These are phyloP conservation scores for Montipora efflorescens DNA, from an alignment of 64 coral and sea anemone genomes.

Conservation along the genomic window DNA sequence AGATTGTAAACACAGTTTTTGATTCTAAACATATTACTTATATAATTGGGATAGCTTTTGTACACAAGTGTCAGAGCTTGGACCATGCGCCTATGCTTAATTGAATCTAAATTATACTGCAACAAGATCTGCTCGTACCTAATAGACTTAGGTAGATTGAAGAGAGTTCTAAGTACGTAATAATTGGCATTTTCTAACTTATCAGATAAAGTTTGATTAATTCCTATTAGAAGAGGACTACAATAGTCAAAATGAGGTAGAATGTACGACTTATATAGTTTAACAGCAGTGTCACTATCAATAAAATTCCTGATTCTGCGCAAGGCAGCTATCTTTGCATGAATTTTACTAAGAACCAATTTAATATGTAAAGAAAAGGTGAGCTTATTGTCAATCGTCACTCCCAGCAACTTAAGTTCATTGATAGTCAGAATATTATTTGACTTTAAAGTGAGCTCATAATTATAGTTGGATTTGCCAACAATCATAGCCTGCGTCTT, in stretches of 20 bases:
- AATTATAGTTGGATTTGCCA: conserved; percentile 18
- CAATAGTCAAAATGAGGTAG: conserved; percentile 21
- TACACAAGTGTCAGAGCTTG: too few species aligned
- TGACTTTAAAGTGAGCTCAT: background rate
- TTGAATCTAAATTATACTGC: too few species aligned
- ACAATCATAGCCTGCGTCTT: conserved; percentile 11
- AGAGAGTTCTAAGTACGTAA: too few species aligned
- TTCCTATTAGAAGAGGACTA: conserved; percentile 19
- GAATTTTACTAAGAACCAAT: conserved; percentile 14
- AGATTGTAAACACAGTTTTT: too few species aligned
- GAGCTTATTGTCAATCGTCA: conserved; percentile 21
- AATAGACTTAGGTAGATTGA: too few species aligned
- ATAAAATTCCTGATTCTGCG: conserved; percentile 32
- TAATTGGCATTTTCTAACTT: background rate
- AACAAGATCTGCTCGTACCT: too few species aligned
- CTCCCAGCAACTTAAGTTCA: conserved; percentile 32
- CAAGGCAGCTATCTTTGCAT: background rate
- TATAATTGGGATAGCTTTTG: too few species aligned
- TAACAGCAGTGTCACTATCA: conserved; percentile 13
- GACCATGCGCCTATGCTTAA: too few species aligned
- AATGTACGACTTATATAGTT: conserved; percentile 5
- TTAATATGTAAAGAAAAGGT: conserved; percentile 17
- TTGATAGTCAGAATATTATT: background rate
- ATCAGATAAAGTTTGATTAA: conserved; percentile 8
- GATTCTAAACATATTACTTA: too few species aligned